phyloP scores from a whole-genome alignment of 1,140 invertebrate genomes.

The Ostrea denselamellosa region DNA sequence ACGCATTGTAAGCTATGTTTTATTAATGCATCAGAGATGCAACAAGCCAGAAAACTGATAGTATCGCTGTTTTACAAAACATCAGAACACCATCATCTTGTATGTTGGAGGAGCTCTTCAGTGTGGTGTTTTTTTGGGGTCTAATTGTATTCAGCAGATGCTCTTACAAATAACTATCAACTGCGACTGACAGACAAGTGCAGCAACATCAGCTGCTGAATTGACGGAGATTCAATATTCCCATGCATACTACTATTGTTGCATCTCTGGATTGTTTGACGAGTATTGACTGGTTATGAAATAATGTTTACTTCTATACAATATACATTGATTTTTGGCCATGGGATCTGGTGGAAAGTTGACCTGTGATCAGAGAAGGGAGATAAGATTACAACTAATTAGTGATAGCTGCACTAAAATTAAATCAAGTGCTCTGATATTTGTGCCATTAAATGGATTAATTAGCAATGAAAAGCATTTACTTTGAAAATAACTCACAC shows the following conservation, averaged over 20 bases:
- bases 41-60: slow-evolving; percentile 33
- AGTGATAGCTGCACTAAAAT: neutral
- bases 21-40: slow-evolving; percentile 30
- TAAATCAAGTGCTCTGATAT: slow-evolving; percentile 18
- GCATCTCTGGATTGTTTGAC: neutral
- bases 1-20: slow-evolving; percentile 15
- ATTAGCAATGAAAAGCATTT: slow-evolving; percentile 27
- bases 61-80: slow-evolving; percentile 5
- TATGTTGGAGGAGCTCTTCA: slow-evolving; percentile 14
- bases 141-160: slow-evolving; percentile 28
- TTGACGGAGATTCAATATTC: neutral
- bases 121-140: neutral
- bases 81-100: slow-evolving; percentile 33
- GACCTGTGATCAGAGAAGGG: slow-evolving; percentile 8
- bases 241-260: neutral
- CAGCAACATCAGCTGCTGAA: neutral
- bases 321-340: slow-evolving; percentile 29
- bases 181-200: slow-evolving; percentile 25
- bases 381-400: slow-evolving; percentile 25
- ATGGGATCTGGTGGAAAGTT: neutral
- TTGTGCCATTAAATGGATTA: slow-evolving; percentile 9
- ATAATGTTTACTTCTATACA: slow-evolving; percentile 39
- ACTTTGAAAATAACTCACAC: slow-evolving; percentile 17
- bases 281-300: slow-evolving; percentile 35
- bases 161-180: slow-evolving; percentile 33